A percentile compares a stretch with the other conserved stretches of the same genome.
phyloP scores from a whole-genome alignment of 2,113 vertebrate species.

The Sterna hirundo region DNA sequence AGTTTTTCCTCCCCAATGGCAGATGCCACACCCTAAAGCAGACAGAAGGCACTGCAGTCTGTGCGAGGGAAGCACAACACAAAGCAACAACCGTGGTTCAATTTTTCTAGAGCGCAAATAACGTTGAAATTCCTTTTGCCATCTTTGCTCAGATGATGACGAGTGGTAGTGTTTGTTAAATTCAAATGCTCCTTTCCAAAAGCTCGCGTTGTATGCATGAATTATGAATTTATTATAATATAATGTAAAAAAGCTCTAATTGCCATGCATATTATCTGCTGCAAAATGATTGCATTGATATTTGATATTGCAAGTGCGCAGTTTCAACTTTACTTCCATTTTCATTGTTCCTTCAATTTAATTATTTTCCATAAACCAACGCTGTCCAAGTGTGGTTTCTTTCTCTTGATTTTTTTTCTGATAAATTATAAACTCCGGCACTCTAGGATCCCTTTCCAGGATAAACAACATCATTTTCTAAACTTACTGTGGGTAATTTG shows the following conservation, averaged over 20 bases:
- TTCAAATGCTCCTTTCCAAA: slow-evolving; percentile 44
- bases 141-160: slow-evolving; percentile 52
- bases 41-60: slow-evolving; percentile 78
- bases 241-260: slow-evolving; percentile 56
- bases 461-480: not conserved
- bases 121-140: slow-evolving; percentile 49
- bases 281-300: slow-evolving; percentile 33
- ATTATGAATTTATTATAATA: slow-evolving; percentile 60
- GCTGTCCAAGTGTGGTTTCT: not conserved
- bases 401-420: not conserved
- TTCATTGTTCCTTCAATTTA: slow-evolving; percentile 14
- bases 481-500: not conserved
- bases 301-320: not conserved
- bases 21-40: slow-evolving; percentile 80
- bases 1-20: slow-evolving; percentile 74
- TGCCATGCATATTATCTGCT: slow-evolving; percentile 25
- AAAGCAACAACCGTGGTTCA: slow-evolving; percentile 69
- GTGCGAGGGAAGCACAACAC: slow-evolving; percentile 67
- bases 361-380: not conserved
- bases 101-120: slow-evolving; percentile 53
- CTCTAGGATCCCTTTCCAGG: not conserved
- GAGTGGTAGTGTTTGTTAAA: slow-evolving; percentile 16
- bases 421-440: not conserved
- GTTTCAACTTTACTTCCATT: not conserved
- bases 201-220: slow-evolving; percentile 36